Evolutionary conservation across 2,888 invertebrate species (phyloP).

Genomic region (Drosophila affinis): DNA sequence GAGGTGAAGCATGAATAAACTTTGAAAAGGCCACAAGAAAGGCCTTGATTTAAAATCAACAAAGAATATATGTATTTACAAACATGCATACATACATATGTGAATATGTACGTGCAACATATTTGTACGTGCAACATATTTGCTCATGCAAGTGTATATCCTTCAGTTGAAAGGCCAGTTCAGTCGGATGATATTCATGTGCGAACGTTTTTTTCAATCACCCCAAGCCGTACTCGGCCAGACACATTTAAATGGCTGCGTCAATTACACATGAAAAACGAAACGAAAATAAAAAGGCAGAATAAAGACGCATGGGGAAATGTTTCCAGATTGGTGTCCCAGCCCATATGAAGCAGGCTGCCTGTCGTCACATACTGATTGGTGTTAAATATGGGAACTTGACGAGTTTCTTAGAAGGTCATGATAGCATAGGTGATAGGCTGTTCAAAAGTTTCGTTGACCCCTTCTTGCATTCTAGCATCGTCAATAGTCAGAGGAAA

Average conservation of each 20-base stretch:
- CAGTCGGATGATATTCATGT: too few relatives aligned
- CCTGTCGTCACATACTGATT: slow-evolving; percentile 56
- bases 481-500: too few relatives aligned
- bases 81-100: too few relatives aligned
- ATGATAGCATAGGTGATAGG: slow-evolving; percentile 28
- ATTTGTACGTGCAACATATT: too few relatives aligned
- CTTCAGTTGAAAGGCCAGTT: too few relatives aligned
- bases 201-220: too few relatives aligned
- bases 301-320: slow-evolving; percentile 2
- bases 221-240: background rate
- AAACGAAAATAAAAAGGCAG: slow-evolving; percentile 17
- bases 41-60: too few relatives aligned
- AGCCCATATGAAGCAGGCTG: slow-evolving; percentile 9
- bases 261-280: slow-evolving; percentile 61
- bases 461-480: slow-evolving; percentile 6
- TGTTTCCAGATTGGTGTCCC: background rate
- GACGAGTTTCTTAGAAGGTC: slow-evolving; percentile 31
- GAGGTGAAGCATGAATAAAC: too few relatives aligned
- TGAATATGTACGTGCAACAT: too few relatives aligned
- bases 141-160: too few relatives aligned
- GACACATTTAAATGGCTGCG: slow-evolving; percentile 57
- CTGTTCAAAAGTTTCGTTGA: slow-evolving; percentile 45
- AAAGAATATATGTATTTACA: too few relatives aligned
- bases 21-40: too few relatives aligned
- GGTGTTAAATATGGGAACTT: slow-evolving; percentile 61